Percentiles rank a stretch among this genome's conserved stretches.
These are phyloP conservation scores for Albula glossodonta DNA, from an alignment of 2,113 vertebrate genomes.

Conservation along the genomic window DNA sequence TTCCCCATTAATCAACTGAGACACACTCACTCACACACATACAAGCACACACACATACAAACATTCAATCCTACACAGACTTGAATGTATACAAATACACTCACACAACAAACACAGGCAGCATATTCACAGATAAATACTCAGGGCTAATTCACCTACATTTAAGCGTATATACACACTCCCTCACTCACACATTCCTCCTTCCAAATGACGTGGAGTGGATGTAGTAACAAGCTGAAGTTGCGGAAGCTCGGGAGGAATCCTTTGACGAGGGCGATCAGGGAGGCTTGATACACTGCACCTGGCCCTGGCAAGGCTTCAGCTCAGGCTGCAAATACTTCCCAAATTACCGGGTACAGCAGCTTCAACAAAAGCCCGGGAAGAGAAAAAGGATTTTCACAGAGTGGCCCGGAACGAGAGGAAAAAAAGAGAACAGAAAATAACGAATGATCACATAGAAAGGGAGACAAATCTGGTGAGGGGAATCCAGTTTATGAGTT, in stretches of 20 bases:
- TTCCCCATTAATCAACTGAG: neutral
- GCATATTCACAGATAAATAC: no score
- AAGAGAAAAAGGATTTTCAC: neutral
- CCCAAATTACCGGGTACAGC: neutral
- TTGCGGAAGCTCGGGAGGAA: neutral
- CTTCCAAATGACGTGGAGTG: no score
- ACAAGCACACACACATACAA: neutral
- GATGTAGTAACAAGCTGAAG: neutral
- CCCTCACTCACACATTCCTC: no score
- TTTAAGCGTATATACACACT: no score
- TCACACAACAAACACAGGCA: no score
- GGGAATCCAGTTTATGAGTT: no score
- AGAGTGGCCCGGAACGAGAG: neutral
- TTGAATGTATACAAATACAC: no score
- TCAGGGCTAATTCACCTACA: no score
- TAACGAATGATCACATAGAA: slow-evolving; percentile 3
- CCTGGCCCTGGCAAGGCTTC: slow-evolving; percentile 2
- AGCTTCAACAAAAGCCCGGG: neutral
- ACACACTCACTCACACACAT: neutral
- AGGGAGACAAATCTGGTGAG: neutral
- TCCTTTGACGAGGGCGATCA: no score
- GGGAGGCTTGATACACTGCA: neutral
- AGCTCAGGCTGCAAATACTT: slow-evolving; percentile 14
- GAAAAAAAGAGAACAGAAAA: neutral
- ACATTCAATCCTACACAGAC: no score